These are phyloP conservation scores for Aphis craccivora DNA, from an alignment of 1,140 invertebrate genomes.

Conservation along the genomic window DNA sequence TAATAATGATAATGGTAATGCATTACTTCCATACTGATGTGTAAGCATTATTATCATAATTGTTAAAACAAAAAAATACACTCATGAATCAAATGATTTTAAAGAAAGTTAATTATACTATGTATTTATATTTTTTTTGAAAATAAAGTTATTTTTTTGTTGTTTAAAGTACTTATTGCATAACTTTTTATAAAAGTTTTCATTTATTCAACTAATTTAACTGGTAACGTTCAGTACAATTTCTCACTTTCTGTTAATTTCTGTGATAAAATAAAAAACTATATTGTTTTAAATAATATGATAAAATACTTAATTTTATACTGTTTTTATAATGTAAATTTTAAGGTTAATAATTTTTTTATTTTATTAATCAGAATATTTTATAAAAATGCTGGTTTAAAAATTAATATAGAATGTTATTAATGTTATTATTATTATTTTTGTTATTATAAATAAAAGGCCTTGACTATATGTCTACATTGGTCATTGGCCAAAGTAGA, in stretches of 20 bases:
- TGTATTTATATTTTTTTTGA: not conserved
- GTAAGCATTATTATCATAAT: not conserved
- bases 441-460: too few species aligned
- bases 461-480: too few species aligned
- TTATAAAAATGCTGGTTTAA: too few species aligned
- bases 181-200: not conserved
- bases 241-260: not conserved
- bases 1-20: not conserved
- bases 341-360: too few species aligned
- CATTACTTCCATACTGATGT: not conserved
- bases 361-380: too few species aligned
- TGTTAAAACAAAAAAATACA: not conserved
- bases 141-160: constrained; percentile 2
- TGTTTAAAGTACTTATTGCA: not conserved
- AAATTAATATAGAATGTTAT: too few species aligned
- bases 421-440: too few species aligned
- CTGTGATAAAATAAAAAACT: not conserved
- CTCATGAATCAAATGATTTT: not conserved
- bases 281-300: not conserved
- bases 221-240: not conserved
- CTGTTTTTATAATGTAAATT: too few species aligned
- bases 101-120: not conserved
- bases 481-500: too few species aligned
- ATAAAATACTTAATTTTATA: too few species aligned
- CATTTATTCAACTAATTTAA: not conserved